Evolutionary conservation across 2,888 invertebrate species (phyloP).

Genomic region (Andrena marginata): DNA sequence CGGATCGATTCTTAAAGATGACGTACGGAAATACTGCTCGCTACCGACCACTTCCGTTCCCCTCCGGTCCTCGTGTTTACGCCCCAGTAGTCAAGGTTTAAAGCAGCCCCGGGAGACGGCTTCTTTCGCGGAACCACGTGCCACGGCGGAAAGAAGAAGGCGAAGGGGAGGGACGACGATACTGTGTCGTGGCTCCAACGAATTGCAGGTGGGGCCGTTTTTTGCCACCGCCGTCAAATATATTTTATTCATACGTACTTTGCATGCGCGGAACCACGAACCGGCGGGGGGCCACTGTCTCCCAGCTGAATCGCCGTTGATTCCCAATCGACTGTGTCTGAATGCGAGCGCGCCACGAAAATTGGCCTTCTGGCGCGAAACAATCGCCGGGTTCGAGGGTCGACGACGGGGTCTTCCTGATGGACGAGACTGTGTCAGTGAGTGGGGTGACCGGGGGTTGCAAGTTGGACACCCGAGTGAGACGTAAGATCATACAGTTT

Average conservation of each 20-base stretch:
- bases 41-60: background rate
- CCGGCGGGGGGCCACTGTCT: too few relatives aligned
- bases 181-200: background rate
- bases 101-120: background rate
- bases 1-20: conserved; percentile 15
- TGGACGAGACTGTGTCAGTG: too few relatives aligned
- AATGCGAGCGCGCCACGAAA: too few relatives aligned
- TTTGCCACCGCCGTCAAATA: background rate
- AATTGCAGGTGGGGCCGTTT: background rate
- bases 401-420: too few relatives aligned
- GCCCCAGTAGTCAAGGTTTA: conserved; percentile 28
- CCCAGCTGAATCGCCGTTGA: too few relatives aligned
- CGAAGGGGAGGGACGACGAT: background rate
- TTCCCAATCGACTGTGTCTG: too few relatives aligned
- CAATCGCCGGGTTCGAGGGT: too few relatives aligned
- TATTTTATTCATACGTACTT: conserved; percentile 1
- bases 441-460: too few relatives aligned
- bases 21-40: conserved; percentile 25
- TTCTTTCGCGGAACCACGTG: background rate
- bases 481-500: too few relatives aligned
- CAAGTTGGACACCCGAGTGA: too few relatives aligned
- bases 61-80: conserved; percentile 19
- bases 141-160: background rate
- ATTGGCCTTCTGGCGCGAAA: too few relatives aligned
- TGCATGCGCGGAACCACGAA: background rate